These are phyloP conservation scores for Lindbergichthys nudifrons DNA, from an alignment of 2,797 vertebrate species.

Conservation along the genomic window DNA sequence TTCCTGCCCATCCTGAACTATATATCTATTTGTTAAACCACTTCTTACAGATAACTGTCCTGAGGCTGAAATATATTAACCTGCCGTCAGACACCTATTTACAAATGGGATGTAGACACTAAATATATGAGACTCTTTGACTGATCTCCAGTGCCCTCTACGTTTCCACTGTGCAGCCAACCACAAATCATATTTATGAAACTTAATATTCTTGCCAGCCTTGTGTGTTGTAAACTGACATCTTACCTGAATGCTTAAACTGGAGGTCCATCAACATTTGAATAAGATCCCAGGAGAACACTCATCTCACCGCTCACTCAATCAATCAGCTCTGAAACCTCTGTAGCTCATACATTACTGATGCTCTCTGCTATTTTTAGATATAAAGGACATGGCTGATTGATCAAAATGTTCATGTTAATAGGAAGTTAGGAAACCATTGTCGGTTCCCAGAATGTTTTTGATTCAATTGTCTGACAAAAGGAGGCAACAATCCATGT, in stretches of 20 bases:
- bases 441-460: neutral
- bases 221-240: neutral
- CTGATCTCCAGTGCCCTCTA: neutral
- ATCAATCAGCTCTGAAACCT: constrained; percentile 24
- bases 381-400: neutral
- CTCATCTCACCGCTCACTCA: neutral
- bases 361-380: constrained; percentile 35
- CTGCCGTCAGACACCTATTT: neutral
- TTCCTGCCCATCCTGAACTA: neutral
- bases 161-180: neutral
- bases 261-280: constrained; percentile 30
- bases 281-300: constrained; percentile 32
- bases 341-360: constrained; percentile 27
- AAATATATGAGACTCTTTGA: neutral
- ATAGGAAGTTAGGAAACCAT: neutral
- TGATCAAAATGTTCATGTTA: neutral
- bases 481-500: neutral
- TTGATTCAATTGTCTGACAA: neutral
- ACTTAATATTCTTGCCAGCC: constrained; percentile 3
- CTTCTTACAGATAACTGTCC: neutral
- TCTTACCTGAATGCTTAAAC: constrained; percentile 1
- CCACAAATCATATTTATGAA: neutral
- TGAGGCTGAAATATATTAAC: neutral
- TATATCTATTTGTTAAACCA: neutral
- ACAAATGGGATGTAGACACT: neutral